Percentiles rank a stretch among this genome's conserved stretches.
These are phyloP conservation scores for Stomorhina lunata DNA, from an alignment of 2,888 invertebrate species.

Conservation along the genomic window DNA sequence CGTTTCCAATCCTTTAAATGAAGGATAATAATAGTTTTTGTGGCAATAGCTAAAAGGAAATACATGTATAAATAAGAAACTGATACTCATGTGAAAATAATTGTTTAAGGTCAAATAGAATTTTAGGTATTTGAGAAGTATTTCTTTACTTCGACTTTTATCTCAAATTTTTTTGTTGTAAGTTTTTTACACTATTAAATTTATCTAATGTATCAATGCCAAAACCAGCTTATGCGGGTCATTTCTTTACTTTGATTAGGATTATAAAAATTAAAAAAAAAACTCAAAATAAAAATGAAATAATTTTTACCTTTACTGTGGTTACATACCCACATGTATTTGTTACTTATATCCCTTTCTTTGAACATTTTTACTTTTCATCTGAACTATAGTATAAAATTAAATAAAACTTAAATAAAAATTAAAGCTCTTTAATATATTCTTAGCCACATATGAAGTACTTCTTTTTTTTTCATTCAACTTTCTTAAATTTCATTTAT, in stretches of 20 bases:
- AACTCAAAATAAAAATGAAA: background rate
- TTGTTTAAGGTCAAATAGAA: too few relatives aligned
- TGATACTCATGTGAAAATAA: too few relatives aligned
- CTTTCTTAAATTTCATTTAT: constrained; percentile 20
- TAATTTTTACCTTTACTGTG: background rate
- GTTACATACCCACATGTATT: constrained; percentile 7
- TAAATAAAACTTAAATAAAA: background rate
- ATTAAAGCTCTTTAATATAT: constrained; percentile 11
- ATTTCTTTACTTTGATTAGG: background rate
- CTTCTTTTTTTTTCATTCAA: background rate
- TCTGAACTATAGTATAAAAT: background rate
- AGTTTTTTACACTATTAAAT: too few relatives aligned
- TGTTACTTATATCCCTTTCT: constrained; percentile 12
- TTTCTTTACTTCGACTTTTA: too few relatives aligned
- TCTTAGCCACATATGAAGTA: constrained; percentile 37
- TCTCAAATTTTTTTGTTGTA: too few relatives aligned
- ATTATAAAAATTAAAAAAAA: background rate
- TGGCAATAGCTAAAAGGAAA: too few relatives aligned
- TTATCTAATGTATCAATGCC: background rate
- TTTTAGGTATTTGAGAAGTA: too few relatives aligned
- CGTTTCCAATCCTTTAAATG: constrained; percentile 63
- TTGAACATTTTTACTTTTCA: background rate
- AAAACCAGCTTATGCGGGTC: constrained; percentile 18
- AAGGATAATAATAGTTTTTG: constrained; percentile 1
- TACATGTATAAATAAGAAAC: too few relatives aligned